These are phyloP conservation scores for Scaptomyza hsui DNA, from an alignment of 1,140 invertebrate genomes.

Conservation along the genomic window DNA sequence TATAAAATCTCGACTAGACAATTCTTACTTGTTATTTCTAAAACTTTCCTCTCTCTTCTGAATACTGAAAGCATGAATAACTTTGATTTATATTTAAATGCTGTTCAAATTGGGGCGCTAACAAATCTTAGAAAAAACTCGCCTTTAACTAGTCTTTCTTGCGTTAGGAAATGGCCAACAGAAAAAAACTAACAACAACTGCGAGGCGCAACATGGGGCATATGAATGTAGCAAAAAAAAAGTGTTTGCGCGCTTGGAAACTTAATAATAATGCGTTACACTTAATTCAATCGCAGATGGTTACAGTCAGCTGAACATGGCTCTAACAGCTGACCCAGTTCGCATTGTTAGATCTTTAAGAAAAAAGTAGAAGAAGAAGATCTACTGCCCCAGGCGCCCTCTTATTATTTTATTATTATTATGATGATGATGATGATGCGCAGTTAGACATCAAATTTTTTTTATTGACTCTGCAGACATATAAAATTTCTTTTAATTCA, in stretches of 20 bases:
- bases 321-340: constrained; percentile 27
- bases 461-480: too few relatives aligned
- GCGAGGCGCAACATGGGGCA: neutral
- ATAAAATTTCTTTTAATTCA: constrained; percentile 41
- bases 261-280: constrained; percentile 33
- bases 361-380: constrained; percentile 1
- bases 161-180: too few relatives aligned
- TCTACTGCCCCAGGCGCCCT: constrained; percentile 13
- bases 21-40: too few relatives aligned
- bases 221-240: constrained; percentile 6
- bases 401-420: neutral
- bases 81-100: too few relatives aligned
- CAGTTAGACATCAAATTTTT: neutral
- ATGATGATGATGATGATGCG: neutral
- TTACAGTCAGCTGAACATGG: constrained; percentile 9
- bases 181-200: too few relatives aligned
- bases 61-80: too few relatives aligned
- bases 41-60: too few relatives aligned
- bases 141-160: neutral
- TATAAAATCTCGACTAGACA: too few relatives aligned
- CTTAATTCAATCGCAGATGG: constrained; percentile 42
- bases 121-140: neutral
- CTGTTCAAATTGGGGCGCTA: too few relatives aligned
- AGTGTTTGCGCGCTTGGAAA: constrained; percentile 10
- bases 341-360: constrained; percentile 7